Evolutionary conservation across 2,113 vertebrate species (phyloP).

Genomic region (Myiopsitta monachus): DNA sequence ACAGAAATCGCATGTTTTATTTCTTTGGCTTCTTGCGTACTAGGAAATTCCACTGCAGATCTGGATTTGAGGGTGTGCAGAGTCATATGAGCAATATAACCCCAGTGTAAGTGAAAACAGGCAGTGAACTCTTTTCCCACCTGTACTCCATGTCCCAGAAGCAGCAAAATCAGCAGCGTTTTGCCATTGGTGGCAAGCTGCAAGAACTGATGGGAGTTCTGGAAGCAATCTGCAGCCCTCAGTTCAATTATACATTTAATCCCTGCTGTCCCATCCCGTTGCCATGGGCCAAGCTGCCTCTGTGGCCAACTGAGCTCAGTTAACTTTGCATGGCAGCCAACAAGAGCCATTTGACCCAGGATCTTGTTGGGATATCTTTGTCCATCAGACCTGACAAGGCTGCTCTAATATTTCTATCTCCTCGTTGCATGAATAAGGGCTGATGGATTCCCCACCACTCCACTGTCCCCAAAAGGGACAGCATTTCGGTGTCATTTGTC

Average conservation of each 20-base stretch:
- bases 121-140: background rate
- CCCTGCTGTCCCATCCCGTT: background rate
- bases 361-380: background rate
- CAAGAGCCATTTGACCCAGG: conserved; percentile 27
- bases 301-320: background rate
- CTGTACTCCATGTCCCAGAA: background rate
- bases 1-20: background rate
- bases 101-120: background rate
- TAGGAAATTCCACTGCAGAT: background rate
- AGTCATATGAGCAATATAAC: background rate
- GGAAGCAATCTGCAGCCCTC: conserved; percentile 51
- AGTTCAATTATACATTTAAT: background rate
- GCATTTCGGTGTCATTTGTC: background rate
- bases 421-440: background rate
- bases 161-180: background rate
- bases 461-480: background rate
- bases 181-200: background rate
- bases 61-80: background rate
- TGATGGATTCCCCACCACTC: background rate
- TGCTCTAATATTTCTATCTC: background rate
- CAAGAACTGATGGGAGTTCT: background rate
- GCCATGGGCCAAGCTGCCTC: background rate
- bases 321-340: background rate
- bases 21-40: background rate
- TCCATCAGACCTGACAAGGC: background rate